Percentiles rank a stretch among this genome's conserved stretches.
Conservation (phyloP, 2,888 invertebrate genomes). For the Luperina testacea region DNA sequence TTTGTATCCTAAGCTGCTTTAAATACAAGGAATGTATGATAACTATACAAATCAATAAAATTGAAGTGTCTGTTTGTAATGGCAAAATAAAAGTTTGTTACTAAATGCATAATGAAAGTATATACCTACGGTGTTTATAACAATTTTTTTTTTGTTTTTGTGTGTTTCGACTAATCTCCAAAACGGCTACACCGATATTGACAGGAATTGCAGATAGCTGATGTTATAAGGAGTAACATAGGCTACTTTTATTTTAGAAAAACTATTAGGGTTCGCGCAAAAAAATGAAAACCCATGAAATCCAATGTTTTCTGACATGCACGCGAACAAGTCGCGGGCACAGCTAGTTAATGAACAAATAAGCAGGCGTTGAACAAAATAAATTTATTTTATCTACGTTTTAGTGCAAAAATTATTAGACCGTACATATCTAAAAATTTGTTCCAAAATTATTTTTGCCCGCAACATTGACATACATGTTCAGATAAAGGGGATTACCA, state of each 20-base stretch:
- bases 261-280: too few relatives aligned
- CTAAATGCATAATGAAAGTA: too few relatives aligned
- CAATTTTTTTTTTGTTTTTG: too few relatives aligned
- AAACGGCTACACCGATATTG: not conserved
- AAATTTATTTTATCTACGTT: not conserved
- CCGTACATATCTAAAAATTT: not conserved
- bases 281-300: too few relatives aligned
- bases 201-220: not conserved
- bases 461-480: constrained; percentile 1
- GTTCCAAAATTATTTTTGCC: not conserved
- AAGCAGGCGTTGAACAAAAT: not conserved
- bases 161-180: not conserved
- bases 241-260: too few relatives aligned
- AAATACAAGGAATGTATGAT: not conserved
- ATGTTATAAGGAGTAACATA: not conserved
- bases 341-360: not conserved
- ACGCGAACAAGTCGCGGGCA: not conserved
- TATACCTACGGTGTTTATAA: too few relatives aligned
- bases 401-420: not conserved
- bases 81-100: too few relatives aligned
- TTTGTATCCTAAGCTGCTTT: not conserved
- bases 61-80: not conserved
- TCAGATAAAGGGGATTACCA: constrained; percentile 26
- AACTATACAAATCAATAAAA: not conserved
- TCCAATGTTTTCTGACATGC: too few relatives aligned